Base-by-base conservation (phyloP, 1,140 invertebrate genomes). In the Melitaea cinxia region DNA sequence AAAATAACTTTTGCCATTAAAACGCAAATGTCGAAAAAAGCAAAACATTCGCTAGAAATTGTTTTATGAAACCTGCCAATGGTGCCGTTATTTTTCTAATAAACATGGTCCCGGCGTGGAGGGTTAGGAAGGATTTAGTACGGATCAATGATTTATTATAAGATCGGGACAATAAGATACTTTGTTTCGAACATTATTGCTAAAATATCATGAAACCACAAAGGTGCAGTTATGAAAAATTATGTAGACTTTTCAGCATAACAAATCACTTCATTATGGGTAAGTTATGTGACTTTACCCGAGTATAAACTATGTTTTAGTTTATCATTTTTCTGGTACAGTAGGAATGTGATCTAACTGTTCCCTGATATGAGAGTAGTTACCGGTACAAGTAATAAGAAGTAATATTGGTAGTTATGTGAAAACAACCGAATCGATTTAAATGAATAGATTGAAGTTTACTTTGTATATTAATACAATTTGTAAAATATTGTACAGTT, bases 131-230 rank as follows among this genome's bases (percentile, higher is more conserved):
- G 60, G 69, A 71, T 67, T 71, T 63, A 66, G 68, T 50, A 53
- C 52, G 68, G 73, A 78, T 83, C 74, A 75, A 77, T 83, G 81
- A 85, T 88, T 84, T 88, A 88, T 87, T 75, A 72, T 71, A 63
- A 80, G 68, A 76, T 75, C 55, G 82, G 77, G 80, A 78, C 72
- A 69, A 68, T 61, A 73, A 73, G 64, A 70, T 75, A 73, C 74
- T 74, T 78, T 75, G 75, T 68, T 72, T 74, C 68, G 64, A 73
- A 68, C 83, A 83, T 85, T 84, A 87, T 76, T 71, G 84, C 78
- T 79, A 75, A 79, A 77, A 82, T 70, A 77, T 82, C 79, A 83
- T 68, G 71, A 65, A 71, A 67, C 15, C 39, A 12, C 70, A 69
- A 71, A 70, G 72, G 73, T 61, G 65, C 58, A 63, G 58, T 45